Evolutionary conservation across 1,140 invertebrate species (phyloP).

Genomic region (Drosophila burlai): DNA sequence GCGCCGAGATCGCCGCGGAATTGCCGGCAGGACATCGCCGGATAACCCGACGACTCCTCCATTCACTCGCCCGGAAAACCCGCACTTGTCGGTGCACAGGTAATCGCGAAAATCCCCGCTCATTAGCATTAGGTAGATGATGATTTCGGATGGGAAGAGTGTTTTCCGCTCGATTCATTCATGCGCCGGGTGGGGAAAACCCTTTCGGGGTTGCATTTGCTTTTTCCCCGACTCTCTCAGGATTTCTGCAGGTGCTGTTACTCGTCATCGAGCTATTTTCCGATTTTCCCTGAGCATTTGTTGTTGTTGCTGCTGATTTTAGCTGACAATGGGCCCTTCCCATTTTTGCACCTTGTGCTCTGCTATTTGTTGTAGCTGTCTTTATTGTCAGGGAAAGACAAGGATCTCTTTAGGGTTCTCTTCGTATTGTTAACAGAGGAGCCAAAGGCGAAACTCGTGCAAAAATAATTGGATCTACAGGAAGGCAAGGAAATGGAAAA

Average conservation of each 20-base stretch:
- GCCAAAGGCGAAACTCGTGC: slow-evolving; percentile 9
- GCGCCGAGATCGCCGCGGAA: slow-evolving; percentile 51
- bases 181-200: slow-evolving; percentile 53
- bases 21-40: slow-evolving; percentile 51
- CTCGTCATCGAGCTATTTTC: slow-evolving; percentile 3
- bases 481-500: background rate
- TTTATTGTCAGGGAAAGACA: slow-evolving; percentile 39
- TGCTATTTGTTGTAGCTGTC: slow-evolving; percentile 47
- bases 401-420: slow-evolving; percentile 10
- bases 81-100: slow-evolving; percentile 75
- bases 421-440: slow-evolving; percentile 44
- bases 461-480: slow-evolving; percentile 11
- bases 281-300: slow-evolving; percentile 7
- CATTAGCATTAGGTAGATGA: slow-evolving; percentile 71
- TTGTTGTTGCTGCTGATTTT: slow-evolving; percentile 47
- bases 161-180: slow-evolving; percentile 65
- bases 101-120: slow-evolving; percentile 51
- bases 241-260: slow-evolving; percentile 66
- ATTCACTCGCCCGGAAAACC: slow-evolving; percentile 68
- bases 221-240: slow-evolving; percentile 23
- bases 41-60: slow-evolving; percentile 57
- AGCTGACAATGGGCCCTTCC: slow-evolving; percentile 68
- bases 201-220: slow-evolving; percentile 34
- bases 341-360: slow-evolving; percentile 83
- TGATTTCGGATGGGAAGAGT: slow-evolving; percentile 7